A percentile compares a stretch with the other conserved stretches of the same genome.
Conservation (phyloP, 2,113 vertebrate genomes). For the Ia io region DNA sequence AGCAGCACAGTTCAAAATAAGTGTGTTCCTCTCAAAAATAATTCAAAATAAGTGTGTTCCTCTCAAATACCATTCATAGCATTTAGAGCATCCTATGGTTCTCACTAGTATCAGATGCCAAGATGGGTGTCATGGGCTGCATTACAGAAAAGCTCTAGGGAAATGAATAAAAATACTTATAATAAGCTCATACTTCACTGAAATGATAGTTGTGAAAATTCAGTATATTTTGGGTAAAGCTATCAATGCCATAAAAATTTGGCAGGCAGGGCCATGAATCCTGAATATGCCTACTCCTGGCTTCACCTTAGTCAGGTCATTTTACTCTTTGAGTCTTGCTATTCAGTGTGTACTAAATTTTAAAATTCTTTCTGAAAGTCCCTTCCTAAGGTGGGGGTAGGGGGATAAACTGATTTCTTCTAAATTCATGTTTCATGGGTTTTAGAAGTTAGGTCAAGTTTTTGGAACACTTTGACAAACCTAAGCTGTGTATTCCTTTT, state of each 20-base stretch:
- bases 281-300: background rate
- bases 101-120: background rate
- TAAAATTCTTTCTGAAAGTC: background rate
- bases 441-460: slow-evolving; percentile 6
- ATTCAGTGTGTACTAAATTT: background rate
- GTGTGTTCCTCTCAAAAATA: background rate
- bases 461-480: background rate
- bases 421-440: background rate
- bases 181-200: background rate
- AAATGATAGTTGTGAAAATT: background rate
- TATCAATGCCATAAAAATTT: background rate
- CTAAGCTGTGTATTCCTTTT: background rate
- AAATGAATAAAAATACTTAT: background rate
- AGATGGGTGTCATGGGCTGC: background rate
- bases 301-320: background rate
- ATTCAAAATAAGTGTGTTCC: background rate
- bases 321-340: background rate
- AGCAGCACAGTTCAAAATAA: background rate
- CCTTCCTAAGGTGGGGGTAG: background rate
- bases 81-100: background rate
- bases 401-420: background rate
- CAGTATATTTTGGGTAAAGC: background rate
- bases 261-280: background rate
- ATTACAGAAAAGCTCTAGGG: background rate
- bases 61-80: background rate